Evolutionary conservation across 2,113 vertebrate species (phyloP).

Genomic region (Gallinago jamesoni): DNA sequence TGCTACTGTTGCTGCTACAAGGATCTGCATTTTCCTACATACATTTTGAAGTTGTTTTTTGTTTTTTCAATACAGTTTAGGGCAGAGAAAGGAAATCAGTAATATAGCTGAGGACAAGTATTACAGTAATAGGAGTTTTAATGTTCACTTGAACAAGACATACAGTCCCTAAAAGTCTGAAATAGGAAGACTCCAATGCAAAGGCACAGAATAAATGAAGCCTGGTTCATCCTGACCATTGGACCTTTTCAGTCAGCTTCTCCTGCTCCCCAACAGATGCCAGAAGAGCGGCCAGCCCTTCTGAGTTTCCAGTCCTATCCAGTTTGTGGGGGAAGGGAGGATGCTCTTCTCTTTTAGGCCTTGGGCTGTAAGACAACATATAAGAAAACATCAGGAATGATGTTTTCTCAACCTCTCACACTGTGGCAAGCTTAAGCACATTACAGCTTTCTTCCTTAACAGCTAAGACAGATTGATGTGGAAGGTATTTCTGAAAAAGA

Average conservation of each 20-base stretch:
- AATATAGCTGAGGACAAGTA: background rate
- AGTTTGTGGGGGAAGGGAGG: rapidly evolving
- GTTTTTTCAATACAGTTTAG: background rate
- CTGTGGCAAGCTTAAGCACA: background rate
- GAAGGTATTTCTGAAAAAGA: slow-evolving; percentile 9
- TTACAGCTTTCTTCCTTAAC: background rate
- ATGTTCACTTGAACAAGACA: background rate
- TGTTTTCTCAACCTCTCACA: background rate
- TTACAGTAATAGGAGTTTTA: background rate
- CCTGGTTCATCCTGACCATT: background rate
- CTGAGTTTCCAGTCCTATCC: background rate
- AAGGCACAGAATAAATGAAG: background rate
- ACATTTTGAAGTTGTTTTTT: background rate
- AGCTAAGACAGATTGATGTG: background rate
- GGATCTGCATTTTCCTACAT: background rate
- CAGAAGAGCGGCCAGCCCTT: background rate
- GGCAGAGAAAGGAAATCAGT: background rate
- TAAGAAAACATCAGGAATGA: background rate
- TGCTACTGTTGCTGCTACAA: background rate
- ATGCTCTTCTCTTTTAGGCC: background rate
- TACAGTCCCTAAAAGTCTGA: background rate
- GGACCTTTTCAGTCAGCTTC: background rate
- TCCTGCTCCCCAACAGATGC: background rate
- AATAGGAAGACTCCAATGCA: background rate
- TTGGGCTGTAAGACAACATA: background rate